Evolutionary conservation across 35 echinoderm and acorn worm species (phyloP).

Genomic region (Nesometra sesokonis): DNA sequence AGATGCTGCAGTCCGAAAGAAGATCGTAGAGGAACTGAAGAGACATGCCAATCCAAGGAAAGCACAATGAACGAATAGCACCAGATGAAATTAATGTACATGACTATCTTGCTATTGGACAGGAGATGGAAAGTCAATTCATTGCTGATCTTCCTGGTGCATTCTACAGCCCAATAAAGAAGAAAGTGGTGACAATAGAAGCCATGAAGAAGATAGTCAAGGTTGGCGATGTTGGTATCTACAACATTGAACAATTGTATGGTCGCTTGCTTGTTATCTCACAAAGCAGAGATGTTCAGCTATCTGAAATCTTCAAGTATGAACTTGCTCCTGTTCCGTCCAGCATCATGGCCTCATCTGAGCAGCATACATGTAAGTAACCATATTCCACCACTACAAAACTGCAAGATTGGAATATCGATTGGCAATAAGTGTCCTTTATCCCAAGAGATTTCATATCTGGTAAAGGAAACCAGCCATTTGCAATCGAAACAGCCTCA

Average conservation of each 20-base stretch:
- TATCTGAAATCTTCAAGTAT: background rate
- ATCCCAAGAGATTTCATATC: no score
- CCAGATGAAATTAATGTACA: background rate
- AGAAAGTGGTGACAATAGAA: conserved; percentile 11
- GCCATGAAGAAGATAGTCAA: no score
- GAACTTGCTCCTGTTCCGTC: conserved; percentile 4
- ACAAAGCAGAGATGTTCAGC: conserved; percentile 2
- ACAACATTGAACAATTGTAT: background rate
- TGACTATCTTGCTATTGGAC: background rate
- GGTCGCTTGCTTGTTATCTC: conserved; percentile 9
- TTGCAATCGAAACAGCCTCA: no score
- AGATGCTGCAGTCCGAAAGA: background rate
- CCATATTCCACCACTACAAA: no score
- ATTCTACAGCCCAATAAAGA: no score
- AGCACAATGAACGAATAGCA: conserved; percentile 2
- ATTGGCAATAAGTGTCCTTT: no score
- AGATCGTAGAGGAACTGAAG: background rate
- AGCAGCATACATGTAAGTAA: no score
- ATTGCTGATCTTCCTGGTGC: background rate
- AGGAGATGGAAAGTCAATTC: background rate
- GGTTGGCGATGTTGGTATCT: no score
- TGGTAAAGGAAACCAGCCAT: no score
- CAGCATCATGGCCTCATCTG: background rate
- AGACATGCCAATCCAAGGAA: background rate
- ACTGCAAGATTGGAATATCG: no score